Evolutionary conservation across 1,140 invertebrate genomes (phyloP).

Genomic region (Stegodyphus dumicola): DNA sequence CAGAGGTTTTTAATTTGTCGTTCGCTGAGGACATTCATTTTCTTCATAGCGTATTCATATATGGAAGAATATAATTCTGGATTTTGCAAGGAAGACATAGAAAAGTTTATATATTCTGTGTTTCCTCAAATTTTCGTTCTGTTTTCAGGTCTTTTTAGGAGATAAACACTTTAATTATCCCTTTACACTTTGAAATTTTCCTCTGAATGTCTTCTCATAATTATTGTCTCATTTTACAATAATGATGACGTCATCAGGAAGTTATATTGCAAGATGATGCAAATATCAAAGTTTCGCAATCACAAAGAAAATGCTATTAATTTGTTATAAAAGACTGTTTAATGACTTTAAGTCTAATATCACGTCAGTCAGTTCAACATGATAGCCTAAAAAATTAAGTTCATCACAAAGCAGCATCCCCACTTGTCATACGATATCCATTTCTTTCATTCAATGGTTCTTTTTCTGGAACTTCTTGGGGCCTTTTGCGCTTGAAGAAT

Average conservation of each 20-base stretch:
- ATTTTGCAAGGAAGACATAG: no score
- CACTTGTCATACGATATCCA: slow-evolving; percentile 54
- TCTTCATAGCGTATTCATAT: no score
- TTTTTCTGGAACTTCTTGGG: slow-evolving; percentile 66
- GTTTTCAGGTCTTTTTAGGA: no score
- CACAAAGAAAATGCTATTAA: background rate
- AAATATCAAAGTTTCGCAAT: background rate
- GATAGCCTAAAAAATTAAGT: background rate
- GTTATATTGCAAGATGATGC: background rate
- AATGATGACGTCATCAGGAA: background rate
- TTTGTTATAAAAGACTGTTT: background rate
- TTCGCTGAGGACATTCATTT: no score
- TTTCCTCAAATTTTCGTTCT: no score
- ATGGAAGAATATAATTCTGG: no score
- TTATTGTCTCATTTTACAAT: background rate
- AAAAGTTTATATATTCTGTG: no score
- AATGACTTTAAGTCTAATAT: background rate
- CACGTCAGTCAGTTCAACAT: no score
- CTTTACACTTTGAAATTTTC: no score
- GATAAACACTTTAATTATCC: no score
- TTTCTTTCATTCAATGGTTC: slow-evolving; percentile 49
- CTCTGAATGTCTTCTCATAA: background rate
- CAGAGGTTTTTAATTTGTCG: no score
- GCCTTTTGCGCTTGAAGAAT: slow-evolving; percentile 83
- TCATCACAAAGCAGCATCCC: slow-evolving; percentile 57